phyloP scores from a whole-genome alignment of 2,797 vertebrate species.

The Microctenopoma stevenorrisi region DNA sequence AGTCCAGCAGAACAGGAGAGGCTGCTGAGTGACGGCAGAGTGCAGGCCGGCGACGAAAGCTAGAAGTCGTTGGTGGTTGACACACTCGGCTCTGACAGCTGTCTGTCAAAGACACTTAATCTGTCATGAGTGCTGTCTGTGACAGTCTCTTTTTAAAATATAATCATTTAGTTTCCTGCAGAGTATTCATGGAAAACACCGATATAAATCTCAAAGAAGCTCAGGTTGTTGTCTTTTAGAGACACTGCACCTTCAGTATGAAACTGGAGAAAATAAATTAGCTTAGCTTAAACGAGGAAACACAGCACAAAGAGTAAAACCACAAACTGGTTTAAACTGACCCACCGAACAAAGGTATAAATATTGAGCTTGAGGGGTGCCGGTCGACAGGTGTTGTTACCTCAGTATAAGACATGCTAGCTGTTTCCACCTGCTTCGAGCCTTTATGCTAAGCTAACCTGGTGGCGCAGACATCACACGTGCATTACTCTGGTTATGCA shows the following conservation, averaged over 20 bases:
- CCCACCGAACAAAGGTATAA: not conserved
- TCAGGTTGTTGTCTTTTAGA: no score
- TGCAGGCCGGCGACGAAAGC: constrained; percentile 51
- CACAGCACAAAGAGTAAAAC: not conserved
- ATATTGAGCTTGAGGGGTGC: not conserved
- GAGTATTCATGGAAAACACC: not conserved
- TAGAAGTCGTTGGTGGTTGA: constrained; percentile 20
- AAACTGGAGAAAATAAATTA: not conserved
- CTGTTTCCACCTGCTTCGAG: no score
- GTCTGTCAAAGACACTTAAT: constrained; percentile 29
- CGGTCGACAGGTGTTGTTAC: not conserved
- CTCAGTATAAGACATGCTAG: not conserved
- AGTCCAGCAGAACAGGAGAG: constrained; percentile 70
- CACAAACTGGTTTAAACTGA: no score
- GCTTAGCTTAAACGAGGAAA: not conserved
- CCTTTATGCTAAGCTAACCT: no score
- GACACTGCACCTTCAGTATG: not conserved
- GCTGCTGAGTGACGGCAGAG: constrained; percentile 65
- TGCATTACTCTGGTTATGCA: not conserved
- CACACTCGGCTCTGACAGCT: not conserved
- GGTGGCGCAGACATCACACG: not conserved
- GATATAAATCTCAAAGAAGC: not conserved
- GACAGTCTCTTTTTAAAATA: constrained; percentile 25
- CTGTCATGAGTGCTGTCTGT: constrained; percentile 15
- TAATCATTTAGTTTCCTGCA: not conserved